Conservation (phyloP, 1,140 invertebrate genomes). For the Drosophila suzukii region DNA sequence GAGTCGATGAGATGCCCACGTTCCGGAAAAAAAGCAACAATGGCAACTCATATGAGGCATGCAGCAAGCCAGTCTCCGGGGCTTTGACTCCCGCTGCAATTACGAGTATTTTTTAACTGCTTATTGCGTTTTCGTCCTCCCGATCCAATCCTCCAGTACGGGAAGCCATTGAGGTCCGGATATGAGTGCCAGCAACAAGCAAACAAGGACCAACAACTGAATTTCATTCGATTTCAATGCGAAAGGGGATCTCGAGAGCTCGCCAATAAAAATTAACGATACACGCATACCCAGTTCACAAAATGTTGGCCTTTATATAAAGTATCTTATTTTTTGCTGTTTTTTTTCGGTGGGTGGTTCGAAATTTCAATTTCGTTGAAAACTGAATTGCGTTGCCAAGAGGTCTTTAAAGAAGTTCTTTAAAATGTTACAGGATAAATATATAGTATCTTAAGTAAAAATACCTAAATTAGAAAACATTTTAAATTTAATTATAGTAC, state of each 20-base stretch:
- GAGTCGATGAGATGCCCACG: constrained; percentile 64
- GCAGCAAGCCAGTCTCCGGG: constrained; percentile 57
- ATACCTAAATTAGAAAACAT: too few relatives aligned
- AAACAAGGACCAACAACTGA: constrained; percentile 65
- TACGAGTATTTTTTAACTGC: constrained; percentile 83
- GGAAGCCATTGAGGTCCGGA: constrained; percentile 11
- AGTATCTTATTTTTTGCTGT: constrained; percentile 20
- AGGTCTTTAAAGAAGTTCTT: constrained; percentile 1
- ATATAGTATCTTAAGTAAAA: too few relatives aligned
- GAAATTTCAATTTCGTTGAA: constrained; percentile 71
- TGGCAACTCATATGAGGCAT: constrained; percentile 73
- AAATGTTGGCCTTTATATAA: constrained; percentile 48
- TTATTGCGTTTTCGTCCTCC: constrained; percentile 76
- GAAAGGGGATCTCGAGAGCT: constrained; percentile 72
- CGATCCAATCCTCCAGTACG: constrained; percentile 12
- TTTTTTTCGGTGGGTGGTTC: constrained; percentile 21
- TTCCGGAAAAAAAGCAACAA: constrained; percentile 56
- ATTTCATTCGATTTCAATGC: constrained; percentile 82
- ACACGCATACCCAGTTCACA: constrained; percentile 68
- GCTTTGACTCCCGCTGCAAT: constrained; percentile 70
- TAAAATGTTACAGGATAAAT: not conserved
- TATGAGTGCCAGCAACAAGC: constrained; percentile 70
- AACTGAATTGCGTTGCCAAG: constrained; percentile 30
- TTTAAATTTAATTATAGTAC: too few relatives aligned
- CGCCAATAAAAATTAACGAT: constrained; percentile 80